These are phyloP conservation scores for Leptonema lineaticorne DNA, from an alignment of 1,140 invertebrate species.

Conservation along the genomic window DNA sequence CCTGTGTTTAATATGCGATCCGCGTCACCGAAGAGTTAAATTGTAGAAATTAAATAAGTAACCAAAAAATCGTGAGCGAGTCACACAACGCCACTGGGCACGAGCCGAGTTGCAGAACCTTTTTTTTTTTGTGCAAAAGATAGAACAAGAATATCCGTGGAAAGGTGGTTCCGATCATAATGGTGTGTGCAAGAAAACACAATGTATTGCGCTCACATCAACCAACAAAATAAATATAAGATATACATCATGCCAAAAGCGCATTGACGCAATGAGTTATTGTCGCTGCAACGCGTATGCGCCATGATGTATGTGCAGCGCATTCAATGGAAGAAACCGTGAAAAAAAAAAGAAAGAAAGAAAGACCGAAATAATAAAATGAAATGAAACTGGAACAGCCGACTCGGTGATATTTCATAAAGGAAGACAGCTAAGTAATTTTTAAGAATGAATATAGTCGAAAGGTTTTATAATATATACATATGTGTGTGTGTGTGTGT, in stretches of 20 bases:
- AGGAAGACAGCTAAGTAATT: slow-evolving; percentile 36
- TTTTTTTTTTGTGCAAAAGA: slow-evolving; percentile 1
- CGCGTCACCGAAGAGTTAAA: too few species aligned
- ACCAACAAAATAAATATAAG: slow-evolving; percentile 42
- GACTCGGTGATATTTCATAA: slow-evolving; percentile 39
- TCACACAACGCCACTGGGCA: slow-evolving; percentile 22
- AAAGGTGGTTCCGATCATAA: slow-evolving; percentile 24
- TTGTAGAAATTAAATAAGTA: neutral
- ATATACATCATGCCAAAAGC: slow-evolving; percentile 38
- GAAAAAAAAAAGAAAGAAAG: neutral
- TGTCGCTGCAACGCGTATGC: slow-evolving; percentile 17
- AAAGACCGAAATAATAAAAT: too few species aligned
- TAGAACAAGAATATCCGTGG: slow-evolving; percentile 23
- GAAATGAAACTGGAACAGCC: slow-evolving; percentile 38
- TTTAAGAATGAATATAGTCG: neutral
- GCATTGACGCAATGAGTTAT: slow-evolving; percentile 42
- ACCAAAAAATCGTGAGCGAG: too few species aligned
- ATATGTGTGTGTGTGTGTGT: too few species aligned
- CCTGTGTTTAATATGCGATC: too few species aligned
- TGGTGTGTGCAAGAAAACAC: slow-evolving; percentile 25
- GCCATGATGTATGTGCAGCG: neutral
- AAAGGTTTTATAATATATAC: too few species aligned
- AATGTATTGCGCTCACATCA: slow-evolving; percentile 37
- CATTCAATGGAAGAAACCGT: too few species aligned
- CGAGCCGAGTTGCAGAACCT: too few species aligned